These are phyloP conservation scores for Drosophila hydei DNA, from an alignment of 1,140 invertebrate genomes.

Conservation along the genomic window DNA sequence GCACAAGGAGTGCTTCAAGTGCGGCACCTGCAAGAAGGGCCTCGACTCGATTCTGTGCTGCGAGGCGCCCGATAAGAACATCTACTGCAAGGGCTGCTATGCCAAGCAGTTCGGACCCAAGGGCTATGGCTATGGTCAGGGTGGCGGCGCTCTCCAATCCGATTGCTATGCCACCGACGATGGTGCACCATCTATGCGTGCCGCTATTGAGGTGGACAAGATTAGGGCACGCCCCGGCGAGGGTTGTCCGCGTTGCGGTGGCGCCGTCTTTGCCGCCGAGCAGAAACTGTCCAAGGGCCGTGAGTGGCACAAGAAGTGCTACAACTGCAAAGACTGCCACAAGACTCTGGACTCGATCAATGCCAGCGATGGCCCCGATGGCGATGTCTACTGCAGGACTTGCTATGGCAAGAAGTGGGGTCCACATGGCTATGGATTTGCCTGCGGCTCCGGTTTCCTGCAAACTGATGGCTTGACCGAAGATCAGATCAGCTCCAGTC, in stretches of 20 bases:
- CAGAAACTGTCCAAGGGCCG: slow-evolving; percentile 93
- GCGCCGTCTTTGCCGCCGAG: slow-evolving; percentile 95
- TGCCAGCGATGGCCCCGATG: slow-evolving; percentile 95
- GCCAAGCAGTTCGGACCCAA: slow-evolving; percentile 96
- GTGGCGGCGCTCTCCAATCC: slow-evolving; percentile 94
- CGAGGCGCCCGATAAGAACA: slow-evolving; percentile 97
- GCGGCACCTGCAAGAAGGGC: slow-evolving; percentile 95
- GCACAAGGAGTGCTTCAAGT: slow-evolving; percentile 98
- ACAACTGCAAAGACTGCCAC: slow-evolving; percentile 97
- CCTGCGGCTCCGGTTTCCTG: slow-evolving; percentile 96
- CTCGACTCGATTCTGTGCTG: slow-evolving; percentile 98
- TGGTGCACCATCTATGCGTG: slow-evolving; percentile 81
- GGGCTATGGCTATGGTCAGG: slow-evolving; percentile 96
- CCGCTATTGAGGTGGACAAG: slow-evolving; percentile 90
- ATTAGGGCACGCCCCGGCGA: slow-evolving; percentile 93
- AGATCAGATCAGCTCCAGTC: slow-evolving; percentile 90
- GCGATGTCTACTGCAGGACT: slow-evolving; percentile 91
- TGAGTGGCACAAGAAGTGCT: slow-evolving; percentile 99
- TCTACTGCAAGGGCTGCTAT: slow-evolving; percentile 99
- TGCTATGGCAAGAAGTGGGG: slow-evolving; percentile 93
- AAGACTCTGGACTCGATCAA: slow-evolving; percentile 96
- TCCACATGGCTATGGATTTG: slow-evolving; percentile 97
- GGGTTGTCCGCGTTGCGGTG: slow-evolving; percentile 95
- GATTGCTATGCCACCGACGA: slow-evolving; percentile 85
- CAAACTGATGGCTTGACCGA: slow-evolving; percentile 94